A percentile compares a stretch with the other conserved stretches of the same genome.
Evolutionary conservation across 2,888 invertebrate species (phyloP).

Genomic region (Muschampia plurimacula): DNA sequence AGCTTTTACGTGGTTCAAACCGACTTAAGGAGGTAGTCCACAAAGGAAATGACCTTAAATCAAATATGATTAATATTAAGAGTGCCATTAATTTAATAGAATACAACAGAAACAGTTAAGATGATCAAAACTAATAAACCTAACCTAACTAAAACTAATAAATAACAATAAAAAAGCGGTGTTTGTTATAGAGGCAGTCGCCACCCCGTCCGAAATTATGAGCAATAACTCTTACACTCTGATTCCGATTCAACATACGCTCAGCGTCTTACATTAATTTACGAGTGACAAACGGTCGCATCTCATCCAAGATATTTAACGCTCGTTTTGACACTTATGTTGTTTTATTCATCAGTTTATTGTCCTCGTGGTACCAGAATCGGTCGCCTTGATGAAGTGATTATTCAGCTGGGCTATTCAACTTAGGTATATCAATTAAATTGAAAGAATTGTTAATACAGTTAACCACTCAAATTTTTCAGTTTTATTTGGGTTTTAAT

Average conservation of each 20-base stretch:
- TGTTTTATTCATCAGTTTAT: slow-evolving; percentile 69
- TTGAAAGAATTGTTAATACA: neutral
- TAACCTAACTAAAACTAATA: too few relatives aligned
- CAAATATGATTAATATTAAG: slow-evolving; percentile 27
- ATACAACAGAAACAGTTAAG: slow-evolving; percentile 22
- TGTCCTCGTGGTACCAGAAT: slow-evolving; percentile 68
- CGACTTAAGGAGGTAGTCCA: neutral
- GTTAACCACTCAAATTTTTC: too few relatives aligned
- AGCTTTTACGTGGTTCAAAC: neutral
- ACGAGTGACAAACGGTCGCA: slow-evolving; percentile 76
- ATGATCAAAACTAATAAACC: slow-evolving; percentile 47
- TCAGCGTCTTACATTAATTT: slow-evolving; percentile 77
- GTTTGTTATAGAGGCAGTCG: slow-evolving; percentile 56
- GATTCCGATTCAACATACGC: slow-evolving; percentile 71
- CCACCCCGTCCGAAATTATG: slow-evolving; percentile 67
- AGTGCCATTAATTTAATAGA: slow-evolving; percentile 23
- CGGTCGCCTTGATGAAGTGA: slow-evolving; percentile 55
- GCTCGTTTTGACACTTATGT: slow-evolving; percentile 80
- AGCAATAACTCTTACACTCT: slow-evolving; percentile 82
- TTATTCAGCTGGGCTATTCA: slow-evolving; percentile 38
- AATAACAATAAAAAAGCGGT: slow-evolving; percentile 63
- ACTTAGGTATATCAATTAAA: neutral
- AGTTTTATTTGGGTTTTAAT: neutral
- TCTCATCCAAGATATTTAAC: slow-evolving; percentile 79
- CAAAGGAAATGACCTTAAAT: slow-evolving; percentile 21